Conservation (phyloP, 2,888 invertebrate species). For the Monoplex corrugatus region DNA sequence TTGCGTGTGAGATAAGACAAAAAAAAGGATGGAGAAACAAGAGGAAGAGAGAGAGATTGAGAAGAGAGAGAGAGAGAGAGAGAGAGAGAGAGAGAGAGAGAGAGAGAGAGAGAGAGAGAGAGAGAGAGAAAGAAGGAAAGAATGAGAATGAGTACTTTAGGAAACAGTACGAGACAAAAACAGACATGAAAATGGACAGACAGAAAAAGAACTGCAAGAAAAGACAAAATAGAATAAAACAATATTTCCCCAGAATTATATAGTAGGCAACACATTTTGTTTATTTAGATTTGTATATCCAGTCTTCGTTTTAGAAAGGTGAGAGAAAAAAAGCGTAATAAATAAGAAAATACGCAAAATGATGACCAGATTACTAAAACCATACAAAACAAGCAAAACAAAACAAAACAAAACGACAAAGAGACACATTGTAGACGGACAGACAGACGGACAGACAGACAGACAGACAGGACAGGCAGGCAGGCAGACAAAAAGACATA, state of each 20-base stretch:
- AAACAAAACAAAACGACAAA: too few species aligned
- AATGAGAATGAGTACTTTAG: neutral
- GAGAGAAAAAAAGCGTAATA: too few species aligned
- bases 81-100: constrained; percentile 23
- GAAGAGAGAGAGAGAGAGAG: neutral
- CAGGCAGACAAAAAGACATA: neutral
- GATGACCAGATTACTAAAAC: too few species aligned
- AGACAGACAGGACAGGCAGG: too few species aligned
- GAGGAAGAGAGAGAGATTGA: neutral
- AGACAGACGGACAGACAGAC: too few species aligned
- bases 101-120: constrained; percentile 31
- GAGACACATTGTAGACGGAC: too few species aligned
- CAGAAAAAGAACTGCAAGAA: neutral
- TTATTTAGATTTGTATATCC: too few species aligned
- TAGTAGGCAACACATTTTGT: too few species aligned
- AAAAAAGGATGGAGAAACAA: neutral
- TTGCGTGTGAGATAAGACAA: neutral
- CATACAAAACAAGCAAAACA: too few species aligned
- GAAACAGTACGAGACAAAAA: too few species aligned
- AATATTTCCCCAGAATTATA: neutral
- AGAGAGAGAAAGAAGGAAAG: neutral
- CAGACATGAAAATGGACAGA: neutral
- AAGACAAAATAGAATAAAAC: neutral
- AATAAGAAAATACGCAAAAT: too few species aligned
- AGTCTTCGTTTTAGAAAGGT: too few species aligned